phyloP scores from a whole-genome alignment of 2,797 vertebrate genomes.

The Tadarida brasiliensis region DNA sequence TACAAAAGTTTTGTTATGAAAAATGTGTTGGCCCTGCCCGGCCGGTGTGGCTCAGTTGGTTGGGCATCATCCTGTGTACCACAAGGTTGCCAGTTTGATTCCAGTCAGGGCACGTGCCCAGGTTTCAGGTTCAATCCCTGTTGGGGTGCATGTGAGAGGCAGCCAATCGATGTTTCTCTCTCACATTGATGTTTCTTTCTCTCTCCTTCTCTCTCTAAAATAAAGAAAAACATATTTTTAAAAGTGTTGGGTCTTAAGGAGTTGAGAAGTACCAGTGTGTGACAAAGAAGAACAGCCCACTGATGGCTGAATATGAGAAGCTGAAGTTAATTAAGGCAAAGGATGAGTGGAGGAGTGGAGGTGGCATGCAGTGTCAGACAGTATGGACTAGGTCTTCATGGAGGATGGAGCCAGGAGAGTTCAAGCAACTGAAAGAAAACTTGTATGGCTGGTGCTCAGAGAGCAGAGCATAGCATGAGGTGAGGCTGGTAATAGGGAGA shows the following conservation, averaged over 20 bases:
- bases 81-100: too few species aligned
- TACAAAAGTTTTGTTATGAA: conserved; percentile 1
- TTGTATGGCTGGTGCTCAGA: background rate
- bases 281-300: background rate
- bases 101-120: too few species aligned
- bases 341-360: rapidly evolving
- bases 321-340: background rate
- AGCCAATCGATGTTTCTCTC: background rate
- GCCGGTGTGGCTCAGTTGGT: background rate
- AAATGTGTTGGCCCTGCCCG: background rate
- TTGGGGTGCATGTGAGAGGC: background rate
- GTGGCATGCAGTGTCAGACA: background rate
- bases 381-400: background rate
- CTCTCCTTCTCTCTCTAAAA: background rate
- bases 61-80: background rate
- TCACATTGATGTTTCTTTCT: background rate
- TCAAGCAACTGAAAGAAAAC: background rate
- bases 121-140: background rate
- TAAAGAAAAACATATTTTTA: background rate
- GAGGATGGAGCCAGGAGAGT: background rate
- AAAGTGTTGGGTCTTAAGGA: background rate
- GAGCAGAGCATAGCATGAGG: background rate
- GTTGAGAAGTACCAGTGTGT: background rate
- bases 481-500: background rate
- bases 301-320: background rate